Conservation (phyloP, 2,113 vertebrate genomes). For the Oceanodroma tethys region DNA sequence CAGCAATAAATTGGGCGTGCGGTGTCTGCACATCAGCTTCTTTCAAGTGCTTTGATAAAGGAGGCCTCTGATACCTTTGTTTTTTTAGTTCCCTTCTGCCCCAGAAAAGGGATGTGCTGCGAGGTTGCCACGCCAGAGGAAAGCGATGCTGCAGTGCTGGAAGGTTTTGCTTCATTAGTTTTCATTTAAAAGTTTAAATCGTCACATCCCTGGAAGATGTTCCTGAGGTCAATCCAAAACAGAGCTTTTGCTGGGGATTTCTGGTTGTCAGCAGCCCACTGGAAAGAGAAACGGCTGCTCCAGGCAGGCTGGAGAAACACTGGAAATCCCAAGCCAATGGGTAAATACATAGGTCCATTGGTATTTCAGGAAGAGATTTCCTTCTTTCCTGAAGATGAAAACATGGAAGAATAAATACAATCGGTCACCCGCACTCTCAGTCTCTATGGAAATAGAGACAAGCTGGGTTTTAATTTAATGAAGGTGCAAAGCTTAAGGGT, state of each 20-base stretch:
- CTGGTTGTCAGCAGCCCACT: neutral
- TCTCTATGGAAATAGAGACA: neutral
- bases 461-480: conserved; percentile 10
- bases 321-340: neutral
- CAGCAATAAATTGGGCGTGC: conserved; percentile 22
- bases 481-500: conserved; percentile 49
- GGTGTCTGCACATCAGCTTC: neutral
- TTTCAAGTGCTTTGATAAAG: conserved; percentile 51
- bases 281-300: neutral
- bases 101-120: neutral
- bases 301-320: neutral
- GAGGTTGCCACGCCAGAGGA: neutral
- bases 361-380: neutral
- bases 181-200: neutral
- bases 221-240: neutral
- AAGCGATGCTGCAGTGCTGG: rapidly evolving
- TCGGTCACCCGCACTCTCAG: neutral
- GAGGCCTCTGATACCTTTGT: neutral
- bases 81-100: neutral
- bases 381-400: neutral
- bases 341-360: rapidly evolving
- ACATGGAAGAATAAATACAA: neutral
- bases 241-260: neutral
- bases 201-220: neutral
- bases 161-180: neutral